A percentile compares a stretch with the other conserved stretches of the same genome.
phyloP scores from a whole-genome alignment of 2,797 vertebrate genomes.

The Sardinella longiceps region DNA sequence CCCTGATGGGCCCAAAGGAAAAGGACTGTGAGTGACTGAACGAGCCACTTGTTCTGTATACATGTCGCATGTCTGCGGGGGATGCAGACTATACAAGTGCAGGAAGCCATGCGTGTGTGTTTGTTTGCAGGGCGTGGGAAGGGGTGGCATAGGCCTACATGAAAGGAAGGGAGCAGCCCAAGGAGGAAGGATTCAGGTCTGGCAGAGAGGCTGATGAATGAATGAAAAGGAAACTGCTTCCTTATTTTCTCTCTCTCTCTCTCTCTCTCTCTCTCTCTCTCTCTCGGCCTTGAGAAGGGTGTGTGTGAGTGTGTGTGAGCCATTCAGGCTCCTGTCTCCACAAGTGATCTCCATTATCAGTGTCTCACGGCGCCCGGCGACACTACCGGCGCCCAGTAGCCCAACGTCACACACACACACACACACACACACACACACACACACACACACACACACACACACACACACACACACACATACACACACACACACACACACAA shows the following conservation, averaged over 20 bases:
- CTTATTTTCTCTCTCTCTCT: neutral
- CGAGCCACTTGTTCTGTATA: neutral
- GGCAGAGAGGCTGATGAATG: neutral
- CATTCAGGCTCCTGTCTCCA: neutral
- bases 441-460: no score
- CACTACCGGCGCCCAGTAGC: slow-evolving; percentile 42
- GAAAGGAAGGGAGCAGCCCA: neutral
- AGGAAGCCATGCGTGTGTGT: neutral
- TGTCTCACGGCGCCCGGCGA: slow-evolving; percentile 41
- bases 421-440: no score
- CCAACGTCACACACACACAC: neutral
- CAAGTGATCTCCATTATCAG: slow-evolving; percentile 33
- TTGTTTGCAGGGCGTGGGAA: neutral
- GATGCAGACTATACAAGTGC: neutral
- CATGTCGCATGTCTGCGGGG: neutral
- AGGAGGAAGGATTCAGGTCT: neutral
- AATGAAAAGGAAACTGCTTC: neutral
- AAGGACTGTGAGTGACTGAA: neutral
- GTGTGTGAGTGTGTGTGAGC: no score
- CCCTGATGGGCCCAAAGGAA: no score
- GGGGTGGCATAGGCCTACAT: neutral
- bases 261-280: neutral
- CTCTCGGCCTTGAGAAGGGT: slow-evolving; percentile 17
- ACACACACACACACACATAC: no score
- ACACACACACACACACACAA: no score